A percentile compares a stretch with the other conserved stretches of the same genome.
Conservation (phyloP, 2,888 invertebrate species). For the Gymnocheta viridis region DNA sequence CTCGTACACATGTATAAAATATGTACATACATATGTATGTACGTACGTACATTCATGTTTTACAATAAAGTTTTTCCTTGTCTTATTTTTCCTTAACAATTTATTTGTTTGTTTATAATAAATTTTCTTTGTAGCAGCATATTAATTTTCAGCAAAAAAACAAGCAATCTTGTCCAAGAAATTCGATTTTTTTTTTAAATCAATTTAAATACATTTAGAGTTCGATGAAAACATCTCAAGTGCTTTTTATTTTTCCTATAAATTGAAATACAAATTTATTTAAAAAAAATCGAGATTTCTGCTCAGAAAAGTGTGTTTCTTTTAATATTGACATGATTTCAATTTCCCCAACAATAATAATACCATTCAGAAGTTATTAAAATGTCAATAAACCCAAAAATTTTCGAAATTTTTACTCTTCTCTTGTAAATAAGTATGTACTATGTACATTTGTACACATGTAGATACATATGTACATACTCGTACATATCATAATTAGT, state of each 20-base stretch:
- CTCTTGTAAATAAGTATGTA: no score
- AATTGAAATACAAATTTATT: background rate
- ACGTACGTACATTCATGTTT: no score
- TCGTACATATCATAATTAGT: no score
- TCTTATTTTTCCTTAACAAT: background rate
- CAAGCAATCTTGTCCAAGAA: background rate
- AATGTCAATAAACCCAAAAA: constrained; percentile 58
- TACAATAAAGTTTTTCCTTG: background rate
- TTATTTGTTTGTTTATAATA: constrained; percentile 42
- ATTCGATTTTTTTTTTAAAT: background rate
- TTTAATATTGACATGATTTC: constrained; percentile 27
- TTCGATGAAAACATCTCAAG: constrained; percentile 5
- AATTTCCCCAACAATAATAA: background rate
- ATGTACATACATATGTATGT: no score
- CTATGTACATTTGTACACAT: no score
- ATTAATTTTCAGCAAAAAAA: background rate
- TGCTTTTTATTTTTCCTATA: background rate
- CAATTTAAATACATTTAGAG: constrained; percentile 1
- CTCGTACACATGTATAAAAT: no score
- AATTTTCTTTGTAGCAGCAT: constrained; percentile 4
- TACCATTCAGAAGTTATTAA: constrained; percentile 24
- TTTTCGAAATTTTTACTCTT: background rate
- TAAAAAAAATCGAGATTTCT: background rate
- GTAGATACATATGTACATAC: no score
- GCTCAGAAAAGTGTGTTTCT: background rate